These are phyloP conservation scores for Conomelus anceps DNA, from an alignment of 2,888 invertebrate genomes.

Conservation along the genomic window DNA sequence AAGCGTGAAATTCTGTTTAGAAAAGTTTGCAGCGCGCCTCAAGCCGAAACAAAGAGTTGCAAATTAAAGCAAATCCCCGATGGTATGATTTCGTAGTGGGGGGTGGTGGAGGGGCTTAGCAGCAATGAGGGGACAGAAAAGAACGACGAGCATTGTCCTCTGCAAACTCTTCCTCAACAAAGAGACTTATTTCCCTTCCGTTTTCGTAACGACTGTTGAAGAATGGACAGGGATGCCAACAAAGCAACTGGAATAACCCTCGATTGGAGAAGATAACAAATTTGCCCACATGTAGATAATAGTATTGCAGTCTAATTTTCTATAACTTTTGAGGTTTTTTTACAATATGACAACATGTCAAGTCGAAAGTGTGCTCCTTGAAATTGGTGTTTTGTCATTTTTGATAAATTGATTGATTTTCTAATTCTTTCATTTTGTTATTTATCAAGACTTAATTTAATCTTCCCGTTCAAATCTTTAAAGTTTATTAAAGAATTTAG, in stretches of 20 bases:
- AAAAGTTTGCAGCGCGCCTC: slow-evolving; percentile 1
- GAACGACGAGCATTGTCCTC: neutral
- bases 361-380: too few relatives aligned
- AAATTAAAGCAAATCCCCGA: slow-evolving; percentile 9
- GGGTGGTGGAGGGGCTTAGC: neutral
- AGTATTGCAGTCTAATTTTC: too few relatives aligned
- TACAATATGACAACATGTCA: too few relatives aligned
- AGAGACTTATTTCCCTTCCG: neutral
- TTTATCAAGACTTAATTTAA: too few relatives aligned
- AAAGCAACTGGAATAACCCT: neutral
- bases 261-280: neutral
- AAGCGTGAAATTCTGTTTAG: slow-evolving; percentile 4
- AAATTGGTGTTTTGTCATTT: too few relatives aligned
- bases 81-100: too few relatives aligned
- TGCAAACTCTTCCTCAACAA: neutral
- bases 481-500: too few relatives aligned
- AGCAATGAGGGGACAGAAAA: neutral
- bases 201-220: neutral
- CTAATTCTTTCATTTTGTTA: too few relatives aligned
- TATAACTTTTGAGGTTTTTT: too few relatives aligned
- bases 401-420: too few relatives aligned
- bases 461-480: too few relatives aligned
- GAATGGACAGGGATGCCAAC: neutral
- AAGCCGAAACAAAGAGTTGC: slow-evolving; percentile 10
- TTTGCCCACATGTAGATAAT: too few relatives aligned